Percentiles rank a stretch among this genome's conserved stretches.
Evolutionary conservation across 2,113 vertebrate species (phyloP).

Genomic region (Tyto alba): DNA sequence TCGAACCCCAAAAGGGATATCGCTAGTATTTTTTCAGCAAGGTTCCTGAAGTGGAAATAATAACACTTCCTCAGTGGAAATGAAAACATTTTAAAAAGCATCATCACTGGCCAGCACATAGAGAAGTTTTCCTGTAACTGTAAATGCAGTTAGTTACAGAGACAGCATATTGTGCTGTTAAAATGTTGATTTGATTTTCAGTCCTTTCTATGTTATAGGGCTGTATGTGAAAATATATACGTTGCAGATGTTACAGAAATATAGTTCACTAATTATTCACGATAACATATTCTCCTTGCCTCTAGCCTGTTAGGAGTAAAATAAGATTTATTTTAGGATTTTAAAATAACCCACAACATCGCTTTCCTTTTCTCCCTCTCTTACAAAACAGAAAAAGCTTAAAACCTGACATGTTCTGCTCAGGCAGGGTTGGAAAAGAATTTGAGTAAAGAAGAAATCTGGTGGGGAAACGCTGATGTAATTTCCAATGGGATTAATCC

Average conservation of each 20-base stretch:
- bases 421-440: neutral
- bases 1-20: neutral
- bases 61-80: neutral
- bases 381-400: neutral
- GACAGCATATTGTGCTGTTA: neutral
- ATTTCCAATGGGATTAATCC: neutral
- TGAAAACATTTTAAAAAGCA: slow-evolving; percentile 11
- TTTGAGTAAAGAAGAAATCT: neutral
- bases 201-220: neutral
- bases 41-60: slow-evolving; percentile 30
- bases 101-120: neutral
- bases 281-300: neutral
- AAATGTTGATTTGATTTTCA: slow-evolving; percentile 3
- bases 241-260: neutral
- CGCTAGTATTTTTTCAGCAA: neutral
- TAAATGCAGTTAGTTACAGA: neutral
- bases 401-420: neutral
- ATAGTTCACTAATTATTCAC: neutral
- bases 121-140: neutral
- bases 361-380: neutral
- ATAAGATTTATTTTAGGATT: neutral
- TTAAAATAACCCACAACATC: neutral
- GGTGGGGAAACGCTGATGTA: neutral
- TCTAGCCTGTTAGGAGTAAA: neutral
- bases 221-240: neutral